These are phyloP conservation scores for Bilobella aurantiaca DNA, from an alignment of 1,140 invertebrate species.

Conservation along the genomic window DNA sequence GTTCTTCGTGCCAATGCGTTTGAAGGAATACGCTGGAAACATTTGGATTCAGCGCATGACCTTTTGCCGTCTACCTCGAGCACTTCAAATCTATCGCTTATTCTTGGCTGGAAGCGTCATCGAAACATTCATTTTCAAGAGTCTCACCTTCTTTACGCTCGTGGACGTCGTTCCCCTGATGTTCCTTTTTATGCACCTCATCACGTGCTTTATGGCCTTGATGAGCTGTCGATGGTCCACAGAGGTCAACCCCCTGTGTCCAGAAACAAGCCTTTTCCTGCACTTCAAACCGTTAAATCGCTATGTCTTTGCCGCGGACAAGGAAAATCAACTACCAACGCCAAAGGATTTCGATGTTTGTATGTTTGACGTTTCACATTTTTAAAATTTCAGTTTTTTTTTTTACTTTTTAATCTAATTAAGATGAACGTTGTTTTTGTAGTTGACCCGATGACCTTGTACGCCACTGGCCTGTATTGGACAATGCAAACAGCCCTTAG, in stretches of 20 bases:
- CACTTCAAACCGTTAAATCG: not conserved
- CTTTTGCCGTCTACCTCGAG: constrained; percentile 19
- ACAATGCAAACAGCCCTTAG: constrained; percentile 8
- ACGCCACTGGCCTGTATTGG: constrained; percentile 25
- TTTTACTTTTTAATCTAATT: not conserved
- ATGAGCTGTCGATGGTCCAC: not conserved
- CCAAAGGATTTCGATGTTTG: not conserved
- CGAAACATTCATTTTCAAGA: constrained; percentile 25
- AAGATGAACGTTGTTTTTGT: not conserved
- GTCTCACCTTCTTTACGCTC: constrained; percentile 25
- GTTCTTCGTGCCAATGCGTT: not conserved
- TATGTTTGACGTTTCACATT: not conserved
- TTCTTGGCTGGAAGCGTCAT: constrained; percentile 11
- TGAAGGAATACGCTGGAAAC: constrained; percentile 8
- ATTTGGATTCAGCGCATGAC: not conserved
- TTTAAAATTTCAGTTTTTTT: not conserved
- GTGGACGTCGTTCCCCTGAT: constrained; percentile 28
- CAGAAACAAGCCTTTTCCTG: not conserved
- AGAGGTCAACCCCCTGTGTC: not conserved
- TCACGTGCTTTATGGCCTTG: constrained; percentile 11
- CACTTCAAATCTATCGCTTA: constrained; percentile 24
- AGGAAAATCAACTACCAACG: not conserved
- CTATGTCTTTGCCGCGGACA: too few relatives aligned
- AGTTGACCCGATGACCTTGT: constrained; percentile 11
- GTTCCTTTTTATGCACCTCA: constrained; percentile 20